Evolutionary conservation across 1,140 invertebrate species (phyloP), one percentile per base, ranked within the genome.

Genomic region (Cheumatopsyche charites): DNA sequence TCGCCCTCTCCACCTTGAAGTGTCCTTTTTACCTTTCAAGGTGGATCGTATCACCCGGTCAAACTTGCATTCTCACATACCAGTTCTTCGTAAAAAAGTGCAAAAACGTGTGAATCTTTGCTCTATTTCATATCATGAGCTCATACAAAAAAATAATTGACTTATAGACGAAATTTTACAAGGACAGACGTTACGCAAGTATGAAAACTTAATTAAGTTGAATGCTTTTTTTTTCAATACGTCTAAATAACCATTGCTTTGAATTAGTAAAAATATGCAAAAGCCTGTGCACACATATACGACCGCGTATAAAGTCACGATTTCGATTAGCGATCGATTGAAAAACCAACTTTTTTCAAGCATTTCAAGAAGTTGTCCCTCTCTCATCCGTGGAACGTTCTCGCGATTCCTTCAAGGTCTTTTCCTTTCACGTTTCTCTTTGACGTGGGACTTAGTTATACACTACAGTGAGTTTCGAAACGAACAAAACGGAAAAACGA

Each of bases 1-100:
- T 58, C n/a, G 55, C 23, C 55, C 55, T 58, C 55, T 26, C 55
- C 55, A 58, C 55, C 55, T 58, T 58, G 55, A 23, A 58, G 23
- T 58, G 55, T 58, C 55, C 21, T 58, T 58, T 58, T 58, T 58
- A 58, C 55, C 55, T 58, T 58, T 58, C 55, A 58, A 58, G 55
- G 55, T 58, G 55, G 55, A 23, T 58, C 55, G 55, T 58, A 58
- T 58, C 55, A 26, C 25, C 55, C 19, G 55, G 55, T 58, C 55
- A 58, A 58, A 58, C 19, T 4, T 47, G 11, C 17, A 21, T 12
- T 19, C 21, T 19, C 19, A 58, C 23, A 23, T 58, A 58, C 55
- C 23, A 58, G 23, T 58, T 26, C 55, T 52, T 13, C 19, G 47
- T 17, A 52, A 52, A 17, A 19, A 19, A 15, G 47, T 15, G 9